These are phyloP conservation scores for Vultur gryphus DNA, from an alignment of 2,797 vertebrate genomes.

Conservation along the genomic window DNA sequence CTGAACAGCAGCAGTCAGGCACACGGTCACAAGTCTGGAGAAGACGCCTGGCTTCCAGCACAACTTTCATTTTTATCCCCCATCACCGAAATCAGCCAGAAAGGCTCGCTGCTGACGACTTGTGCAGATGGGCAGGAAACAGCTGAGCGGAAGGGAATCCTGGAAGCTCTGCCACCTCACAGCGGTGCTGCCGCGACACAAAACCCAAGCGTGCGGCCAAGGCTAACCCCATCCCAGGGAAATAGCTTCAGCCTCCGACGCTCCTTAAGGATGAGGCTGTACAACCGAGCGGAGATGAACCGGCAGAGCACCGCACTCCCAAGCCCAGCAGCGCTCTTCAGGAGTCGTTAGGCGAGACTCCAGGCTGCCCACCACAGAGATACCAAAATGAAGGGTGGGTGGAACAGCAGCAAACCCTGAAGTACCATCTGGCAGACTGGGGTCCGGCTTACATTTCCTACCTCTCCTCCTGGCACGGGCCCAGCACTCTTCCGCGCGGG, in stretches of 20 bases:
- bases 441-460: neutral
- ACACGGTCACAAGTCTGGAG: neutral
- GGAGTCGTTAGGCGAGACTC: neutral
- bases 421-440: neutral
- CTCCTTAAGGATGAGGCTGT: neutral
- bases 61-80: neutral
- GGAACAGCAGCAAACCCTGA: neutral
- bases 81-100: neutral
- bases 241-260: fast-evolving
- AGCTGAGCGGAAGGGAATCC: neutral
- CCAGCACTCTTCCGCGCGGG: neutral
- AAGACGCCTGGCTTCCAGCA: neutral
- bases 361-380: neutral
- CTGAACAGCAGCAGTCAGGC: neutral
- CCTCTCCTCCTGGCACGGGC: neutral
- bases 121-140: neutral
- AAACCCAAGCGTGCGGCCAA: neutral
- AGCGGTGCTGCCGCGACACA: neutral
- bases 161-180: neutral
- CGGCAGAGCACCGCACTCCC: fast-evolving
- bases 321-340: neutral
- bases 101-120: neutral
- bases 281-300: fast-evolving
- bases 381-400: neutral
- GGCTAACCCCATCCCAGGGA: neutral